Evolutionary conservation across 2,797 vertebrate species (phyloP).

Genomic region (Scolopax bukidnonensis): DNA sequence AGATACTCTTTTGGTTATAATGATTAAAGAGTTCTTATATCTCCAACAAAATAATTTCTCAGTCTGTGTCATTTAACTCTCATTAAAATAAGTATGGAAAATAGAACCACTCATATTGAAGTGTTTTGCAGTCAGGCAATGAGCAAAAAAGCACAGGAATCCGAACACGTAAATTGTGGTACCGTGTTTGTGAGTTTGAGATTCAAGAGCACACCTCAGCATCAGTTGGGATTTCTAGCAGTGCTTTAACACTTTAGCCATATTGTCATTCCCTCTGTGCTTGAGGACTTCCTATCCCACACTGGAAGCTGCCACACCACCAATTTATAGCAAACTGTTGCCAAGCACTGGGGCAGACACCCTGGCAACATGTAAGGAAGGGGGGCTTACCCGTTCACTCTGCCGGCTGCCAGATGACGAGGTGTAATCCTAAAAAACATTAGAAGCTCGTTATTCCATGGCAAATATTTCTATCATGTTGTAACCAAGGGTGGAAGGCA

Average conservation of each 20-base stretch:
- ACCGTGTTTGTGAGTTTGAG: background rate
- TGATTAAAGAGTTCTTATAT: background rate
- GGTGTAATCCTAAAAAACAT: slow-evolving; percentile 9
- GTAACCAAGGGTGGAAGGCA: background rate
- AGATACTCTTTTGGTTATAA: background rate
- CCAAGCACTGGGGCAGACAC: background rate
- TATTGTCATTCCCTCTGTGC: background rate
- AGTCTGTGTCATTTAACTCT: background rate
- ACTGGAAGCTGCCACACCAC: background rate
- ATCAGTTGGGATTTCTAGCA: background rate
- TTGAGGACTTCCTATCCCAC: background rate
- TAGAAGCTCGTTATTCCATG: background rate
- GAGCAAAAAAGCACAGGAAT: background rate
- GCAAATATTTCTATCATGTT: background rate
- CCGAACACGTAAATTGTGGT: background rate
- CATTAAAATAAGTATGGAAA: background rate
- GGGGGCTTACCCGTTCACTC: slow-evolving; percentile 40
- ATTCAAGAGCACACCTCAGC: background rate
- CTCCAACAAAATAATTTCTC: background rate
- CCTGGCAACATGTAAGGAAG: background rate
- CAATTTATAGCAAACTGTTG: background rate
- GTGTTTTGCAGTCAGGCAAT: background rate
- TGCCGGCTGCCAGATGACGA: background rate
- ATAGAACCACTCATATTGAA: background rate
- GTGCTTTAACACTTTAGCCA: background rate